These are phyloP conservation scores for Geothlypis trichas DNA, from an alignment of 2,113 vertebrate genomes.

Conservation along the genomic window DNA sequence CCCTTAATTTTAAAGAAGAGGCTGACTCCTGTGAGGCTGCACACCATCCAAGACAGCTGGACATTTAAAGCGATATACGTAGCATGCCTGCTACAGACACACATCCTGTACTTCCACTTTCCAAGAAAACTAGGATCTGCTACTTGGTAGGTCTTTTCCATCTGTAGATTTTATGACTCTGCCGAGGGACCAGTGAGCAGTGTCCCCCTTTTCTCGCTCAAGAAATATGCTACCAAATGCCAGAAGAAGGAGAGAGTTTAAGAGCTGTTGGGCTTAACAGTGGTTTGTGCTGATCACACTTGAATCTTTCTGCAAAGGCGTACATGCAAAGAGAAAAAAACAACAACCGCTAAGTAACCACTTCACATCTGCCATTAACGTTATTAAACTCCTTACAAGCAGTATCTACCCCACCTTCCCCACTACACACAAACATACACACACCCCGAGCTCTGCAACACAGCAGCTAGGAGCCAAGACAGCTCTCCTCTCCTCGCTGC, in stretches of 20 bases:
- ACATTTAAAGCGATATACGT: background rate
- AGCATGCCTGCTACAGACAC: background rate
- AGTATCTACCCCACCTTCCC: constrained; percentile 37
- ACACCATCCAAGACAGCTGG: background rate
- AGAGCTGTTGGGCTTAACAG: background rate
- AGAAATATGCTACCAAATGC: background rate
- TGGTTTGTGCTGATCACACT: background rate
- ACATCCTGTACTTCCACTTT: background rate
- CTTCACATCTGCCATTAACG: constrained; percentile 58
- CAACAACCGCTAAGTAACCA: constrained; percentile 61
- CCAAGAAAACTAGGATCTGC: constrained; percentile 22
- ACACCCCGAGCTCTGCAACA: constrained; percentile 35
- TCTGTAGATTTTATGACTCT: constrained; percentile 20
- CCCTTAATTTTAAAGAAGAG: background rate
- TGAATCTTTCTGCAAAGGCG: background rate
- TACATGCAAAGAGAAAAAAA: constrained; percentile 46
- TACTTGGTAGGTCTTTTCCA: constrained; percentile 47
- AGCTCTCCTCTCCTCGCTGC: background rate
- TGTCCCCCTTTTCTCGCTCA: background rate
- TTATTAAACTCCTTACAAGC: constrained; percentile 60
- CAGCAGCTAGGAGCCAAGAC: constrained; percentile 28
- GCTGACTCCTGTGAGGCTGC: constrained; percentile 3
- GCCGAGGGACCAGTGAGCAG: background rate
- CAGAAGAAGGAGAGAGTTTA: background rate
- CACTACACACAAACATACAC: constrained; percentile 45